These are phyloP conservation scores for Nerophis ophidion DNA, from an alignment of 2,113 vertebrate species.

Conservation along the genomic window DNA sequence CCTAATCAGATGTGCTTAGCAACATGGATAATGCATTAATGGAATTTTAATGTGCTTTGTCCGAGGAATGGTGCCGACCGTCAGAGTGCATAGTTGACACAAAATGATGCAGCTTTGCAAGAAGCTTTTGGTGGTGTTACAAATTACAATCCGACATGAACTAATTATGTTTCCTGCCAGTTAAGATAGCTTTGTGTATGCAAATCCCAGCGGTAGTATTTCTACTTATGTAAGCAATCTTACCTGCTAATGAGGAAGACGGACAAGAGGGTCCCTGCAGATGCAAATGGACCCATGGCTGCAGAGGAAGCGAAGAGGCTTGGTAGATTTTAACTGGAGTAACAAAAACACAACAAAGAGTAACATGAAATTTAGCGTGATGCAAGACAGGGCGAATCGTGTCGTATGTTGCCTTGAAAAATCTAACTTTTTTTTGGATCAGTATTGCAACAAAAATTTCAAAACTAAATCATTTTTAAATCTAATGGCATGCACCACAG, in stretches of 20 bases:
- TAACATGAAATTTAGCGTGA: slow-evolving; percentile 12
- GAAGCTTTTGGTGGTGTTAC: slow-evolving; percentile 1
- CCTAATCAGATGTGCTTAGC: slow-evolving; percentile 36
- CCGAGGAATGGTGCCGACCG: slow-evolving; percentile 14
- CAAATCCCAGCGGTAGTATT: slow-evolving; percentile 21
- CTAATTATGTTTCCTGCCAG: slow-evolving; percentile 18
- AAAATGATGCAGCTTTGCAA: slow-evolving; percentile 2
- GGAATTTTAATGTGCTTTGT: slow-evolving; percentile 20
- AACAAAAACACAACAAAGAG: slow-evolving; percentile 31
- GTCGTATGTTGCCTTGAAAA: slow-evolving; percentile 4
- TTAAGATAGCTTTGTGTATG: slow-evolving; percentile 6
- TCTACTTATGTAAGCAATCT: slow-evolving; percentile 31
- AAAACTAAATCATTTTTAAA: not conserved
- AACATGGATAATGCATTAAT: slow-evolving; percentile 5
- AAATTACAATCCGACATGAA: slow-evolving; percentile 26
- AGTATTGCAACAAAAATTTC: slow-evolving; percentile 5
- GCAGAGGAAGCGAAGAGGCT: slow-evolving; percentile 31
- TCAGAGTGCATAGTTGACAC: slow-evolving; percentile 7
- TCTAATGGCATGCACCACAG: slow-evolving; percentile 15
- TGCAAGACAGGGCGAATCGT: not conserved
- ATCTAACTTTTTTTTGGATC: slow-evolving; percentile 4
- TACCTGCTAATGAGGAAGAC: slow-evolving; percentile 71
- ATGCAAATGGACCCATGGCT: slow-evolving; percentile 56
- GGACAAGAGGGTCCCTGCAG: slow-evolving; percentile 53
- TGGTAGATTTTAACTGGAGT: slow-evolving; percentile 61